phyloP scores from a whole-genome alignment of 2,888 invertebrate species.

The Drosophila picticornis region DNA sequence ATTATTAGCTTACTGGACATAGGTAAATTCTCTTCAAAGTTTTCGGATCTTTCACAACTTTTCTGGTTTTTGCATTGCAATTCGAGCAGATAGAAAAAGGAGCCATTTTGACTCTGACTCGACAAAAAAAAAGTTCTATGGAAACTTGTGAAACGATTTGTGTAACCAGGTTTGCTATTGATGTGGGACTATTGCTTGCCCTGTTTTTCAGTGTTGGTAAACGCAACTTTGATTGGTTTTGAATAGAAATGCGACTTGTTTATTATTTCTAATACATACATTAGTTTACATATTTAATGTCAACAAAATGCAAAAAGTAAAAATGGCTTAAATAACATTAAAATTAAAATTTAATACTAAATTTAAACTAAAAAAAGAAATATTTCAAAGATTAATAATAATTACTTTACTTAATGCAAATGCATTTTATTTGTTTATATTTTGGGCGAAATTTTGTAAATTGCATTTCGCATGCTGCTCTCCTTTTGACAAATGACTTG shows the following conservation, averaged over 20 bases:
- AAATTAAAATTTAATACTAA: background rate
- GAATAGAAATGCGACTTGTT: background rate
- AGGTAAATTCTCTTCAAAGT: constrained; percentile 53
- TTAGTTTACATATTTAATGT: background rate
- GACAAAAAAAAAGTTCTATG: too few species aligned
- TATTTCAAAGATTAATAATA: background rate
- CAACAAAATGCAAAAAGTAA: background rate
- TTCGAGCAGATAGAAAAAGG: constrained; percentile 56
- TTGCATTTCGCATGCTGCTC: constrained; percentile 62
- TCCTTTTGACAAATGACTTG: constrained; percentile 45
- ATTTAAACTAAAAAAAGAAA: background rate
- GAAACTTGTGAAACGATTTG: background rate
- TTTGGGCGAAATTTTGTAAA: constrained; percentile 47
- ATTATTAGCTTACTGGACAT: constrained; percentile 58
- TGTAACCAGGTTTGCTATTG: background rate
- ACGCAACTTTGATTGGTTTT: background rate
- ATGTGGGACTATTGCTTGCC: background rate
- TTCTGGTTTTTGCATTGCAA: constrained; percentile 51
- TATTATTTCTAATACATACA: background rate
- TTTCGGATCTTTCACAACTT: constrained; percentile 40
- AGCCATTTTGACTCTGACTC: constrained; percentile 36
- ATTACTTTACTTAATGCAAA: background rate
- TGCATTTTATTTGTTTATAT: background rate
- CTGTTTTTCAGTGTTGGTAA: background rate
- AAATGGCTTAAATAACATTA: background rate